These are phyloP conservation scores for Dissostichus mawsoni DNA, from an alignment of 2,113 vertebrate genomes.

Conservation along the genomic window DNA sequence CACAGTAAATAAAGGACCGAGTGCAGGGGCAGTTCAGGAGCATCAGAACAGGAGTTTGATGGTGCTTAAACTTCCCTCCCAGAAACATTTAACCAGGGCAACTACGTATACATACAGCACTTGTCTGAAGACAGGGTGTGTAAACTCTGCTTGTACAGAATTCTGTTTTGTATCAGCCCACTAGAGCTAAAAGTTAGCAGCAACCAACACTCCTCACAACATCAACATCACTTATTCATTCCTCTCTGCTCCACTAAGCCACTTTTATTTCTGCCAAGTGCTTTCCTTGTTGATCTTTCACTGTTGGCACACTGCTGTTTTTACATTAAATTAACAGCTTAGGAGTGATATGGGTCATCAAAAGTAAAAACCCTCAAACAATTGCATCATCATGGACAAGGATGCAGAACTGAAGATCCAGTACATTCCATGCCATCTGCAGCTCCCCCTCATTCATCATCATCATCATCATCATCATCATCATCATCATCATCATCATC, in stretches of 20 bases:
- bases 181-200: background rate
- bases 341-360: background rate
- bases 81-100: background rate
- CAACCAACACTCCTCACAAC: background rate
- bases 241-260: background rate
- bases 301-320: slow-evolving; percentile 1
- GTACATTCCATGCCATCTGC: slow-evolving; percentile 74
- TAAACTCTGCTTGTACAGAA: background rate
- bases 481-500: slow-evolving; percentile 32
- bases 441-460: slow-evolving; percentile 54
- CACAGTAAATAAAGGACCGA: background rate
- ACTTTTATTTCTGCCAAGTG: slow-evolving; percentile 1
- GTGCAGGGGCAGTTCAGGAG: background rate
- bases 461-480: background rate
- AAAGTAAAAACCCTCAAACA: slow-evolving; percentile 29
- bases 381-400: slow-evolving; percentile 44
- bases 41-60: background rate
- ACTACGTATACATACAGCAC: background rate
- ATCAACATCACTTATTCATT: background rate
- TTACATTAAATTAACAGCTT: slow-evolving; percentile 5
- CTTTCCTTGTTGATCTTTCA: background rate
- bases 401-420: slow-evolving; percentile 57
- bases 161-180: background rate
- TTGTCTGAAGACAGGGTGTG: background rate
- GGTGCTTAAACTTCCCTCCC: slow-evolving; percentile 1